These are phyloP conservation scores for Psittacara wagleri DNA, from an alignment of 2,113 vertebrate genomes.

Conservation along the genomic window DNA sequence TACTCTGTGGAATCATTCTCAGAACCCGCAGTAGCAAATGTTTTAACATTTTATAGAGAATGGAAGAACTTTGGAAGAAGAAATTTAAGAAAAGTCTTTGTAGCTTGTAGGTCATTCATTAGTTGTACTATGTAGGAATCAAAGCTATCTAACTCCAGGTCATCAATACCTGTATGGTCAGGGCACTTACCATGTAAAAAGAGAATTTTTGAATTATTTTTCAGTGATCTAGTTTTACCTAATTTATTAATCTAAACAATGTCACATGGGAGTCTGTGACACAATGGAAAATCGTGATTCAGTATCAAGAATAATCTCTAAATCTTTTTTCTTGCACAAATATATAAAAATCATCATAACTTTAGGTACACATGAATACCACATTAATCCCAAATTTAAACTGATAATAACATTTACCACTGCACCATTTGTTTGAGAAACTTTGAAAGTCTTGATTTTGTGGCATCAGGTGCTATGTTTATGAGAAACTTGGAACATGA, in stretches of 20 bases:
- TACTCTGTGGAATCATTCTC: background rate
- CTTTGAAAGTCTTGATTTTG: background rate
- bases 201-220: background rate
- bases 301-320: background rate
- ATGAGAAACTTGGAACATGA: background rate
- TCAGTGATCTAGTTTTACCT: background rate
- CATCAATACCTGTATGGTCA: background rate
- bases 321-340: background rate
- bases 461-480: background rate
- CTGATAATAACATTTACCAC: background rate
- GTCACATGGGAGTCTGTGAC: background rate
- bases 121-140: background rate
- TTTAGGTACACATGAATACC: background rate
- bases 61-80: background rate
- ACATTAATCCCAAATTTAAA: background rate
- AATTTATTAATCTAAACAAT: background rate
- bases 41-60: background rate
- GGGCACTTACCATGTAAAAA: background rate
- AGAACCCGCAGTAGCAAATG: background rate
- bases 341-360: background rate
- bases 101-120: background rate
- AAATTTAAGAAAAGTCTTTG: background rate
- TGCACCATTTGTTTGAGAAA: background rate
- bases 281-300: background rate
- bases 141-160: background rate